Evolutionary conservation across 2,797 vertebrate genomes (phyloP), one percentile per base, ranked within the genome.

Genomic region (Loris lydekkerianus): DNA sequence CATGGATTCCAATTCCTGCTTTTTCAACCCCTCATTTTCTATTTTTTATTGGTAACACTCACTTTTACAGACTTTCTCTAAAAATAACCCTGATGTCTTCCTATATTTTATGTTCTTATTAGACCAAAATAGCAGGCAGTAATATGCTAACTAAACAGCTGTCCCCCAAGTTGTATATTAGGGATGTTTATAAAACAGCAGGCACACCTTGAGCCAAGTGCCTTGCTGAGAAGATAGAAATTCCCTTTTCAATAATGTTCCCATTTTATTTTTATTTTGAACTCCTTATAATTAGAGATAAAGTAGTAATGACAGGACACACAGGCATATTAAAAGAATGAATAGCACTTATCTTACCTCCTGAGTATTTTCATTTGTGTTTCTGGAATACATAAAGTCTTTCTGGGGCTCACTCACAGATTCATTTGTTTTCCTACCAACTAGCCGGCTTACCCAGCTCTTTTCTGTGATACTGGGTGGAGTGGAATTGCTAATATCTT

Each of bases 281-380:
- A 78, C 21, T 86, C 37, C 8, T 82, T 82, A 72, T 1, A 87
- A 61, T 37, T 63, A 90, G 18, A 96, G 25, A 85, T 0, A 63
- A 31, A 94, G 58, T 15, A 10, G 46, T 27, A 86, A 88, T 10
- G 10, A 96, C 1, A 76, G 40, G 37, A 95, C 27, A 93, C 61
- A 61, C 20, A 84, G 31, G 75, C 13, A 31, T 63, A 53, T 29
- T 95, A 90, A 85, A 90, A 46, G 46, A 97, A 87, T 5, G 27
- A 95, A 89, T 5, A 96, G 18, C 85, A 85, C 23, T 13, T 0
- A 56, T 87, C 98, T 98, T 98, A 98, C 98, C 98, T 99, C 98
- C 61, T 98, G 98, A 3, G 92, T 89, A 85, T 97, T 98, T 90
- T 98, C 98, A 58, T 91, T 98, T 77, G 96, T 96, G 96, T 97